Evolutionary conservation across 2,113 vertebrate species (phyloP).

Genomic region (Montifringilla adamsi): DNA sequence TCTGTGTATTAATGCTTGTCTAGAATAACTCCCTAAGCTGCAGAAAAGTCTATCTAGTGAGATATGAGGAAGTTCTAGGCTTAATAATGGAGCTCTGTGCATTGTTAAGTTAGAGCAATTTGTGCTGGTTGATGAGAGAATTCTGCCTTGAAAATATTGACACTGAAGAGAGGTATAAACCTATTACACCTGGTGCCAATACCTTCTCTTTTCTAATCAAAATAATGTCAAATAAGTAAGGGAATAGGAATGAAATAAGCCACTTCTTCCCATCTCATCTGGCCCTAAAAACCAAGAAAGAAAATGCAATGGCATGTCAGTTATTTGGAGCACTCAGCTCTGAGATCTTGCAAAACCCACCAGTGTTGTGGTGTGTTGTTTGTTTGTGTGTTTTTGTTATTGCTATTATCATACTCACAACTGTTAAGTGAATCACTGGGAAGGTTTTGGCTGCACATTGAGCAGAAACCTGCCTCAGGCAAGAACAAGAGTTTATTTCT

Average conservation of each 20-base stretch:
- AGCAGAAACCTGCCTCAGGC: slow-evolving; percentile 51
- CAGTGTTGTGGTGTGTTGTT: neutral
- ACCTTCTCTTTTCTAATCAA: slow-evolving; percentile 37
- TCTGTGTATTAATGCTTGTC: no score
- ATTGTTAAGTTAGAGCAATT: slow-evolving; percentile 13
- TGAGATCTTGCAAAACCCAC: neutral
- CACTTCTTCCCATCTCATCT: neutral
- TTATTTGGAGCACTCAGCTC: neutral
- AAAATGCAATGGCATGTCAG: neutral
- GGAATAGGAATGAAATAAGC: slow-evolving; percentile 28
- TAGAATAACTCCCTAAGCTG: no score
- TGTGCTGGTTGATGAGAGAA: neutral
- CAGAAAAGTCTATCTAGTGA: no score
- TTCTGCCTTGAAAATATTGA: slow-evolving; percentile 27
- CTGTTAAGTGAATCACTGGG: slow-evolving; percentile 30
- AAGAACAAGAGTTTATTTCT: slow-evolving; percentile 35
- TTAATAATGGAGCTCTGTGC: no score
- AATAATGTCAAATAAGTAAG: slow-evolving; percentile 26
- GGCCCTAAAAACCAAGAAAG: neutral
- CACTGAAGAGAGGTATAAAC: neutral
- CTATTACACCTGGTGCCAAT: slow-evolving; percentile 18
- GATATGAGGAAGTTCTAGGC: no score
- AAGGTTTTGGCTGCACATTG: slow-evolving; percentile 1
- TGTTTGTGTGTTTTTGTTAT: slow-evolving; percentile 4
- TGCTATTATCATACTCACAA: slow-evolving; percentile 35